phyloP scores from a whole-genome alignment of 2,888 invertebrate species.

The Steromphala cineraria region DNA sequence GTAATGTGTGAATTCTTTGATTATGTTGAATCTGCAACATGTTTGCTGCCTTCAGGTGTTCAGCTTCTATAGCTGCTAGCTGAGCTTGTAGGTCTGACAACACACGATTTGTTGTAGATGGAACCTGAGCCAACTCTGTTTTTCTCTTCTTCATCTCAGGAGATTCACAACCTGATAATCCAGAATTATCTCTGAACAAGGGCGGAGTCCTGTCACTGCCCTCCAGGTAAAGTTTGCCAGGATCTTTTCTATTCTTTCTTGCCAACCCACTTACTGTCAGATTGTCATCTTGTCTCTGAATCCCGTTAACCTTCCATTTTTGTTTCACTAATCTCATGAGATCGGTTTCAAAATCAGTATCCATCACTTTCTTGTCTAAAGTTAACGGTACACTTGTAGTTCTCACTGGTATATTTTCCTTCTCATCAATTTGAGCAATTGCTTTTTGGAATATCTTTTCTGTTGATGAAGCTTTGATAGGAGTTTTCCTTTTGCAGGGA shows the following conservation, averaged over 20 bases:
- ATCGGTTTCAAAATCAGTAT: neutral
- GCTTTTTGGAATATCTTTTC: neutral
- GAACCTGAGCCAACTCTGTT: neutral
- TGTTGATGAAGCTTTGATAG: too few species aligned
- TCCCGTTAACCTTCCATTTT: neutral
- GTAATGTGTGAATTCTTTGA: neutral
- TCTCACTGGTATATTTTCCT: neutral
- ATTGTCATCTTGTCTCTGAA: constrained; percentile 15
- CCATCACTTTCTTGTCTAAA: neutral
- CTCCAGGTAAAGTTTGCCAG: neutral
- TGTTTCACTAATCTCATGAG: neutral
- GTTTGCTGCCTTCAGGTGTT: neutral
- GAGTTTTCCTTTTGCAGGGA: too few species aligned
- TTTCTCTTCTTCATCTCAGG: neutral
- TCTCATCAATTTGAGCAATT: neutral
- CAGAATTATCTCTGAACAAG: neutral
- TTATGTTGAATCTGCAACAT: neutral
- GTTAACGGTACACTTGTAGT: neutral
- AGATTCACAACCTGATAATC: neutral
- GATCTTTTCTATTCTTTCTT: neutral
- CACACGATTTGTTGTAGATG: neutral
- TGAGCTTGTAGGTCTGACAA: neutral
- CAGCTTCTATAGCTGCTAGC: neutral
- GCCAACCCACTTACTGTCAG: neutral
- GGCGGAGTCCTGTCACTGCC: constrained; percentile 9